These are phyloP conservation scores for Poeciliopsis paucimaculata DNA, from an alignment of 2,797 vertebrate species.

Conservation along the genomic window DNA sequence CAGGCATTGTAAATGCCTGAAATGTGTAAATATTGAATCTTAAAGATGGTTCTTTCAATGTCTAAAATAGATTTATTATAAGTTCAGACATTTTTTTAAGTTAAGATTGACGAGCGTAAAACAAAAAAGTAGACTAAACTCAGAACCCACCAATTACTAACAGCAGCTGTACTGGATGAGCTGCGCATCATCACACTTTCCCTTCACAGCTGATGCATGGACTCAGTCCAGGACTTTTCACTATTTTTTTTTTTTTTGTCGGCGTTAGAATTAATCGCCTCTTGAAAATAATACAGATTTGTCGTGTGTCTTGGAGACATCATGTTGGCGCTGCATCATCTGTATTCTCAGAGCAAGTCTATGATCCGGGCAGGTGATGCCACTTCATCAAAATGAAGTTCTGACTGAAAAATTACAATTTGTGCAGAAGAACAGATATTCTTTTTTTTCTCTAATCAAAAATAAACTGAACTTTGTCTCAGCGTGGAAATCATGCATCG, in stretches of 20 bases:
- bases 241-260: neutral
- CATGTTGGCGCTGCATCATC: neutral
- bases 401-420: neutral
- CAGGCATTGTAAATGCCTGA: neutral
- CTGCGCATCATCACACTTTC: neutral
- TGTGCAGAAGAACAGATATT: neutral
- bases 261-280: neutral
- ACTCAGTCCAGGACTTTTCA: neutral
- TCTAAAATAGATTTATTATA: neutral
- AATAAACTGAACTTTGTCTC: neutral
- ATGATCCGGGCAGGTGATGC: neutral
- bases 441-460: neutral
- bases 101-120: neutral
- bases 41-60: neutral
- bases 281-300: neutral
- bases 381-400: neutral
- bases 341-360: neutral
- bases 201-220: neutral
- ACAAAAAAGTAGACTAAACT: neutral
- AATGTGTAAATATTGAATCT: neutral
- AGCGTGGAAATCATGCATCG: neutral
- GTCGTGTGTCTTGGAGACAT: neutral
- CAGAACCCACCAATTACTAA: neutral
- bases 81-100: neutral
- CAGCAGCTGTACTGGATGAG: slow-evolving; percentile 1